Conservation (phyloP, 37 sponge, comb jelly and placozoan genomes). For the Cladorhizidae sp. region DNA sequence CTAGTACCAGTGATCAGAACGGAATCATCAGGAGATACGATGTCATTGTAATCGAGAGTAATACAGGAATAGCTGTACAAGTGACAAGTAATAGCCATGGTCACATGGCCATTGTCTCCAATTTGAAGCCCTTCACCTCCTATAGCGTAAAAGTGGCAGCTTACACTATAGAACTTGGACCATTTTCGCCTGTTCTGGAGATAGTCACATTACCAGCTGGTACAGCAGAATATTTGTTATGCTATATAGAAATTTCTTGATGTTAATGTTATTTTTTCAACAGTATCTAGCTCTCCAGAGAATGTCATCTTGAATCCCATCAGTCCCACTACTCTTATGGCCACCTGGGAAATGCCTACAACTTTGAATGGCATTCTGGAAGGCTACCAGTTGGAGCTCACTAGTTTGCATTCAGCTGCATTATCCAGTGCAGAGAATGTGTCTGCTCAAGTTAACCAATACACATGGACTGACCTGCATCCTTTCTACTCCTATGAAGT, state of each 20-base stretch:
- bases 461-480: too few relatives aligned
- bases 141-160: constrained; percentile 8
- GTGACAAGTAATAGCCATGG: not conserved
- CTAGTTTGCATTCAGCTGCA: too few relatives aligned
- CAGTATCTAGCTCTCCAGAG: not conserved
- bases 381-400: too few relatives aligned
- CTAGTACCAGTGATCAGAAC: not conserved
- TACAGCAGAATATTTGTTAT: not conserved
- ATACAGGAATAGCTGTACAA: not conserved
- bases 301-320: not conserved
- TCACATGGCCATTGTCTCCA: not conserved
- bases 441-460: too few relatives aligned
- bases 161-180: constrained; percentile 13
- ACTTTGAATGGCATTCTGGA: too few relatives aligned
- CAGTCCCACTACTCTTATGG: too few relatives aligned
- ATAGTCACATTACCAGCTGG: constrained; percentile 1
- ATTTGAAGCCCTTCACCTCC: not conserved
- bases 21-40: constrained; percentile 25
- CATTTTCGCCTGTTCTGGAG: not conserved
- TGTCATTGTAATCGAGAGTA: not conserved
- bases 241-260: not conserved
- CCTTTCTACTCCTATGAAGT: too few relatives aligned
- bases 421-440: too few relatives aligned
- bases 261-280: too few relatives aligned
- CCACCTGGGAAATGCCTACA: too few relatives aligned